phyloP scores from a whole-genome alignment of 2,888 invertebrate genomes.

The Tetanocera ferruginea region DNA sequence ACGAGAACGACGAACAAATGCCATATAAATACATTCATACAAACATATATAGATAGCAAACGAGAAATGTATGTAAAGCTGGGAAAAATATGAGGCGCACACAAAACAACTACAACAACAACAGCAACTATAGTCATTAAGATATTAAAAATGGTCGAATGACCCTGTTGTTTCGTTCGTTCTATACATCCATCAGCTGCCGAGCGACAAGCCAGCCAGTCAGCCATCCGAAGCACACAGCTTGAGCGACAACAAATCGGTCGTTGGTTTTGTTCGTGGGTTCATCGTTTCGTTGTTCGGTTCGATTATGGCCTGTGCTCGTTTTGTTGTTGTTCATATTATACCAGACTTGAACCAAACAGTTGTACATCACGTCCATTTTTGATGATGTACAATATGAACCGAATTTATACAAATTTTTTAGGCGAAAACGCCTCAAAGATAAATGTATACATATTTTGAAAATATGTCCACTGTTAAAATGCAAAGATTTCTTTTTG shows the following conservation, averaged over 20 bases:
- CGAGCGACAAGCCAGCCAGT: not conserved
- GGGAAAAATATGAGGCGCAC: not conserved
- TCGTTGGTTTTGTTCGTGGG: not conserved
- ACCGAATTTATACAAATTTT: too few species aligned
- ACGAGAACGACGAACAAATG: not conserved
- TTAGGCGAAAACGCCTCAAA: too few species aligned
- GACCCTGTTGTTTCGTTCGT: slow-evolving; percentile 35
- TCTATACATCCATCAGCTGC: slow-evolving; percentile 1
- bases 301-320: not conserved
- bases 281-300: not conserved
- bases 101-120: not conserved
- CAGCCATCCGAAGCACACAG: not conserved
- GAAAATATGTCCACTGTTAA: too few species aligned
- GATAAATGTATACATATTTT: too few species aligned
- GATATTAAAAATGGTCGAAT: slow-evolving; percentile 36
- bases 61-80: not conserved
- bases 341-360: too few species aligned
- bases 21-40: not conserved
- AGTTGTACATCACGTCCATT: too few species aligned
- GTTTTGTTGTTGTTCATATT: not conserved
- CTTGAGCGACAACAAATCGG: not conserved
- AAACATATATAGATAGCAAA: not conserved
- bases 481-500: too few species aligned
- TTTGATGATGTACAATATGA: too few species aligned
- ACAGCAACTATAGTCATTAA: not conserved